Base-by-base conservation (phyloP, 2,113 vertebrate genomes). In the Odontesthes bonariensis region DNA sequence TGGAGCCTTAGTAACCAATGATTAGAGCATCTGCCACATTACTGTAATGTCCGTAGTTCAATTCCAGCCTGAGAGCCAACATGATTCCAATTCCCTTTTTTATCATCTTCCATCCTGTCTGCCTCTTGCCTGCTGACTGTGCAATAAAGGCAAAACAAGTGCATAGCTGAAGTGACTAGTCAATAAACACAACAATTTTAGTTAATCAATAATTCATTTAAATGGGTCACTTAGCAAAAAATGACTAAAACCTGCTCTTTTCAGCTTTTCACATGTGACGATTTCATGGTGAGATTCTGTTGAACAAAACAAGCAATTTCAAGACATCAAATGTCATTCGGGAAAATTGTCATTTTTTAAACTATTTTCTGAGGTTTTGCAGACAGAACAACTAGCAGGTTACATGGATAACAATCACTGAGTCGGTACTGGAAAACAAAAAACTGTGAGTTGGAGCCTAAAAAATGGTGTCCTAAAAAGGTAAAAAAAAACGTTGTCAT, bases 121-220 rank as follows among this genome's bases (percentile, higher is more conserved):
- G 35, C 11, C 35, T 46, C 35, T 38, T 59, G 22, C 20, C 10
- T 53, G 49, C 47, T 56, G 32, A 73, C 10, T 40, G 20, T 55
- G 38, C 31, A 67, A 58, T 31, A 53, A 38, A 54, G 35, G 8
- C 1, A 71, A 68, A 27, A 54, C 42, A 67, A 35, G 10, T 14
- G 16, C 10, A 71, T 69, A 73, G 47, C 54, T 75, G 27, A 66
- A 70, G 40, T 17, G 16, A 46, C 33, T n/a, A 33, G 19, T 62
- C 20, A 60, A 64, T 54, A 14, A 62, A 49, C 22, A 66, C 38
- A 57, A 46, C 57, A 55, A 62, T 61, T 67, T 66, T 57, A 32
- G 27, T 33, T 11, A 58, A 23, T 53, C 40, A 47, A 47, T 68
- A 51, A 51, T 13, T 73, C 32, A 0, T 47, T 60, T 12, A 52